These are phyloP conservation scores for Hydrotaea cyrtoneurina DNA, from an alignment of 2,888 invertebrate species.

Conservation along the genomic window DNA sequence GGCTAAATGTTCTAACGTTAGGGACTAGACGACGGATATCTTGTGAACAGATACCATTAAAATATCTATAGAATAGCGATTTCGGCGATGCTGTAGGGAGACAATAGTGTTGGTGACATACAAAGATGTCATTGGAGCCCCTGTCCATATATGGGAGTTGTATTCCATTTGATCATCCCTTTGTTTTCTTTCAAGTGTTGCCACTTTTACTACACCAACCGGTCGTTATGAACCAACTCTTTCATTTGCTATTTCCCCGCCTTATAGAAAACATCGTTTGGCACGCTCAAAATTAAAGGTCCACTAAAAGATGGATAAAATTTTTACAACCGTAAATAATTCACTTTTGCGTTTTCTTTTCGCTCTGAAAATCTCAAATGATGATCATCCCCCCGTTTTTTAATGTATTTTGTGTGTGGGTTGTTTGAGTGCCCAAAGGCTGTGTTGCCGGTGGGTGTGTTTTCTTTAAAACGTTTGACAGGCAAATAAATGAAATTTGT, in stretches of 20 bases:
- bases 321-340: constrained; percentile 37
- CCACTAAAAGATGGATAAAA: constrained; percentile 15
- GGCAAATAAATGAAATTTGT: constrained; percentile 77
- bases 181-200: no score
- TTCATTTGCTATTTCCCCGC: neutral
- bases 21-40: no score
- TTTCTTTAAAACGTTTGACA: constrained; percentile 70
- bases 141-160: no score
- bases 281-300: constrained; percentile 6
- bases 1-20: no score
- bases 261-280: neutral
- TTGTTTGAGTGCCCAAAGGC: neutral
- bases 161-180: no score
- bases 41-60: no score
- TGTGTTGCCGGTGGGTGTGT: neutral
- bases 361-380: neutral
- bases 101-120: no score
- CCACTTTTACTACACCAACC: neutral
- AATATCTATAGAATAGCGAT: no score
- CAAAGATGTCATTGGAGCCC: no score
- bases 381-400: neutral
- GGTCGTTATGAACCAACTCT: no score
- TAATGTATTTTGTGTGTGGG: neutral
- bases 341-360: constrained; percentile 14
- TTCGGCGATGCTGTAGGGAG: no score